Evolutionary conservation across 1,140 invertebrate species (phyloP).

Genomic region (Calliopsis andreniformis): DNA sequence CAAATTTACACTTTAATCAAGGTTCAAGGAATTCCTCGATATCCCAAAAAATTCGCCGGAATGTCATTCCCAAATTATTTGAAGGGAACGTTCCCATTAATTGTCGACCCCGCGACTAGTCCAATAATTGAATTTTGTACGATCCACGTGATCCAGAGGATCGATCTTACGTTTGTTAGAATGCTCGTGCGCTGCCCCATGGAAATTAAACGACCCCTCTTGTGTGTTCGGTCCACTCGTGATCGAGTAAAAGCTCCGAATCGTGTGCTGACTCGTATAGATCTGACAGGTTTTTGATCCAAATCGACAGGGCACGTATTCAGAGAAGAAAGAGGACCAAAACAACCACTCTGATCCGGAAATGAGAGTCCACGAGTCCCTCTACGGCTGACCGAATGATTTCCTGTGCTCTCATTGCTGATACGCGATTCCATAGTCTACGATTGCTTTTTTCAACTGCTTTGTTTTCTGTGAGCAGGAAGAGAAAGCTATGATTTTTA

Average conservation of each 20-base stretch:
- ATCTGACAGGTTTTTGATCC: constrained; percentile 17
- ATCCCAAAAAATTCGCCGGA: no score
- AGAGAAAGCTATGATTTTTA: not conserved
- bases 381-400: not conserved
- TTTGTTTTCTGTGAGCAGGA: not conserved
- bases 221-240: not conserved
- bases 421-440: not conserved
- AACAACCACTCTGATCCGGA: constrained; percentile 37
- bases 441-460: not conserved
- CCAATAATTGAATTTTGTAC: not conserved
- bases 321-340: constrained; percentile 3
- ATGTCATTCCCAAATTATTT: not conserved
- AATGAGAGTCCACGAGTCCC: not conserved
- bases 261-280: constrained; percentile 25
- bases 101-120: not conserved
- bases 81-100: no score
- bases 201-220: not conserved
- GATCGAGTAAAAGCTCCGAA: not conserved
- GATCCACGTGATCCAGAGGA: not conserved
- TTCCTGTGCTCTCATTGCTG: not conserved
- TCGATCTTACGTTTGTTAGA: not conserved
- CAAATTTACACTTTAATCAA: no score
- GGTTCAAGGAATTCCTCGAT: no score
- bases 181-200: not conserved
- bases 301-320: not conserved